A percentile compares a stretch with the other conserved stretches of the same genome.
Conservation (phyloP, 2,888 invertebrate species). For the Nomada ruficornis region DNA sequence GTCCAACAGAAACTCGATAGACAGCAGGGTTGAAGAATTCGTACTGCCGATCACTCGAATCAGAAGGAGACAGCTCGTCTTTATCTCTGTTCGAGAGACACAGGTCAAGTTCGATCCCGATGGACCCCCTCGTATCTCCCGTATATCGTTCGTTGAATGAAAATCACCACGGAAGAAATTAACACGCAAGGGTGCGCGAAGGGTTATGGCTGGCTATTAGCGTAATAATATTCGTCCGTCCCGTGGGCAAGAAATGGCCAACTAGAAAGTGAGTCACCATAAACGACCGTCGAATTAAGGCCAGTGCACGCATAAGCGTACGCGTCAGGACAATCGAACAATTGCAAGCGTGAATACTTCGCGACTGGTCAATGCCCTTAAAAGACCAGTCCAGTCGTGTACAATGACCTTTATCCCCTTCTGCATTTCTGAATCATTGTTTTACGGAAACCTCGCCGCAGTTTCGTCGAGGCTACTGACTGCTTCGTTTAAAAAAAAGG, state of each 20-base stretch:
- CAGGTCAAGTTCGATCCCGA: neutral
- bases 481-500: no score
- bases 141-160: neutral
- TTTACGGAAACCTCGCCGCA: neutral
- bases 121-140: no score
- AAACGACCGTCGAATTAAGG: slow-evolving; percentile 69
- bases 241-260: slow-evolving; percentile 36
- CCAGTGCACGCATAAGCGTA: slow-evolving; percentile 63
- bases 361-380: slow-evolving; percentile 68
- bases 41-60: neutral
- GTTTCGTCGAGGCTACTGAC: no score
- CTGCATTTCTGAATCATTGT: slow-evolving; percentile 18
- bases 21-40: neutral
- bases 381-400: slow-evolving; percentile 52
- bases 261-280: slow-evolving; percentile 70
- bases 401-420: slow-evolving; percentile 49
- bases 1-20: neutral
- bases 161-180: slow-evolving; percentile 48
- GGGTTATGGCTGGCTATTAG: slow-evolving; percentile 50
- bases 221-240: slow-evolving; percentile 58
- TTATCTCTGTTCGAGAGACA: neutral
- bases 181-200: slow-evolving; percentile 32
- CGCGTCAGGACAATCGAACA: slow-evolving; percentile 71
- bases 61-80: neutral
- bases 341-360: slow-evolving; percentile 64